Base-by-base conservation (phyloP, 2,888 invertebrate species). In the Gryllus longicercus region DNA sequence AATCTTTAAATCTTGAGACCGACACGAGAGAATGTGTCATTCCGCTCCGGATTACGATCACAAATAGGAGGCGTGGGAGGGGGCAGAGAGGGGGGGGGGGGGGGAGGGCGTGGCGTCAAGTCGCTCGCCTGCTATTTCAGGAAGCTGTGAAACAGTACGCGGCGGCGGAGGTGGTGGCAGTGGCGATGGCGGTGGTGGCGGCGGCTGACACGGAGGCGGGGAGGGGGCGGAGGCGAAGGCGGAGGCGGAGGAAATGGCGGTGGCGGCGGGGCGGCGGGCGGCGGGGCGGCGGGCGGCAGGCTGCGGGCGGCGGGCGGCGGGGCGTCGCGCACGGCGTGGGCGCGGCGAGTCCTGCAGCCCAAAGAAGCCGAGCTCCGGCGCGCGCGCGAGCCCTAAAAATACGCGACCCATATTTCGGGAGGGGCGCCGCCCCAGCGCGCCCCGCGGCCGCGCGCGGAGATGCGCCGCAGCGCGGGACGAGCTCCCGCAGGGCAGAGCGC, bases 391-490 rank as follows among this genome's bases (percentile, higher is more conserved):
- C 50, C 49, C 63, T 78, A 78, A 77, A 75, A 80, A 80, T 78
- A 80, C 77, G n/a, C 80, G 80, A 80, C 77, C 77, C 77, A 80
- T 80, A 78, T 80, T 75, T 80, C 74, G 75, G 49, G 49, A 11
- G 38, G 18, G 21, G 63, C 4, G 63, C 16, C 63, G 63, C n/a
- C 11, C 16, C 63, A 63, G 63, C 63, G 63, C 14, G n/a, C n/a
- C 5, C 38, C 8, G 5, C 63, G 63, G 63, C 18, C 2, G 63
- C 2, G 63, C 12, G 63, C 63, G 63, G 2, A 63, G 12, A 2
- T 18, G 63, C 63, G 63, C 2, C 18, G 5, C 4, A 25, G 25
- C 25, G 25, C 25, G 25, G 25, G 2, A 2, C 4, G 25, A 25
- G 25, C 8, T 38, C 38, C 38, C 38, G 38, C 38, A 38, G 38